A percentile compares a stretch with the other conserved stretches of the same genome.
These are phyloP conservation scores for Sminthopsis crassicaudata DNA, from an alignment of 2,113 vertebrate genomes.

Conservation along the genomic window DNA sequence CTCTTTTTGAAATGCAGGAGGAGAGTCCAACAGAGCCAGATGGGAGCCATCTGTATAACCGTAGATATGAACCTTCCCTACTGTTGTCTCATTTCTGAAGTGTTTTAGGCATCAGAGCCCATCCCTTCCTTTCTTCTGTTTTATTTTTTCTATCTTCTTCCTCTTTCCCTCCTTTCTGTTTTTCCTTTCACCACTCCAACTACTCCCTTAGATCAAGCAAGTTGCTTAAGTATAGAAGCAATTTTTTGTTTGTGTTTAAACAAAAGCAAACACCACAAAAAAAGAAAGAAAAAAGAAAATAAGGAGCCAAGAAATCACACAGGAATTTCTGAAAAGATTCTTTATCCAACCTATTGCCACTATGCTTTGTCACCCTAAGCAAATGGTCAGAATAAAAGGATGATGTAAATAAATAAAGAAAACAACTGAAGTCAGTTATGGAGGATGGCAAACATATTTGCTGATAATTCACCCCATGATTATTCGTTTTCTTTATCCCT, in stretches of 20 bases:
- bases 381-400: not conserved
- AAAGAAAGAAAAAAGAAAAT: too few relatives aligned
- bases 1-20: not conserved
- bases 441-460: not conserved
- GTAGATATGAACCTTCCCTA: not conserved
- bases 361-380: not conserved
- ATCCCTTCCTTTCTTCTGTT: not conserved
- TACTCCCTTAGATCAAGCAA: not conserved
- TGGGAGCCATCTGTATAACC: not conserved
- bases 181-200: not conserved
- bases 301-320: not conserved
- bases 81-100: not conserved
- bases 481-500: not conserved
- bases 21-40: not conserved
- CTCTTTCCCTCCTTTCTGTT: not conserved
- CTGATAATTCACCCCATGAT: not conserved
- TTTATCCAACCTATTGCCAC: not conserved
- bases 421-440: not conserved
- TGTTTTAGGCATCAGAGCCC: not conserved
- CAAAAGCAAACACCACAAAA: not conserved
- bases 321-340: not conserved
- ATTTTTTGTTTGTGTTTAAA: not conserved
- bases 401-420: not conserved
- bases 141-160: not conserved
- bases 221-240: not conserved